phyloP scores from a whole-genome alignment of 2,113 vertebrate genomes.

The Cepphus grylle region DNA sequence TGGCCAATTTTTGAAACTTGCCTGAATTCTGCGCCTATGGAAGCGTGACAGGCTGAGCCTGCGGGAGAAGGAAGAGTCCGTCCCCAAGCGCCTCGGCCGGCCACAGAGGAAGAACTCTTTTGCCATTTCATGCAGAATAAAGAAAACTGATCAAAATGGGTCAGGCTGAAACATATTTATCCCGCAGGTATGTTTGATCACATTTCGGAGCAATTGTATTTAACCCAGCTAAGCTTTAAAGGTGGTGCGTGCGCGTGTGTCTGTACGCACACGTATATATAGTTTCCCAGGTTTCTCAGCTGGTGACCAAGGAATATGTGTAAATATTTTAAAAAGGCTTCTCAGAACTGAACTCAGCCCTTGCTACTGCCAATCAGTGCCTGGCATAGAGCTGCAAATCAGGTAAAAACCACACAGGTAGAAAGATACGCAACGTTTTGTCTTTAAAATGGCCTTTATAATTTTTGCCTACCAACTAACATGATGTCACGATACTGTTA shows the following conservation, averaged over 20 bases:
- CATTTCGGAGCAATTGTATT: not conserved
- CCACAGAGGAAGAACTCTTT: not conserved
- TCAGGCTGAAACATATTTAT: not conserved
- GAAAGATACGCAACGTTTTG: not conserved
- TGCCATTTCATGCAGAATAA: not conserved
- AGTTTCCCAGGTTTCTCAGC: not conserved
- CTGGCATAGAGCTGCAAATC: not conserved
- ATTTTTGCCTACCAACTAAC: not conserved
- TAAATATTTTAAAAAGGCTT: constrained; percentile 15
- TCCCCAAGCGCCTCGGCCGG: not conserved
- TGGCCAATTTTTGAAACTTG: not conserved
- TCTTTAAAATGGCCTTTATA: not conserved
- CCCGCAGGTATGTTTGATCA: not conserved
- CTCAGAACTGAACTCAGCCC: not conserved
- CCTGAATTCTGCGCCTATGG: not conserved
- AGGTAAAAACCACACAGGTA: not conserved
- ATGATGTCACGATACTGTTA: not conserved
- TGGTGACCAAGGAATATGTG: not conserved
- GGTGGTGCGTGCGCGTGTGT: accelerated
- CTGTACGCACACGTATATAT: too few relatives aligned
- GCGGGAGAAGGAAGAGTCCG: not conserved
- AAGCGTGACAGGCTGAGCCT: not conserved
- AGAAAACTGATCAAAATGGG: not conserved
- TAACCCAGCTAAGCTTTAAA: not conserved
- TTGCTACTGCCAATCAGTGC: not conserved